Evolutionary conservation across 2,797 vertebrate genomes (phyloP).

Genomic region (Mastacembelus armatus): DNA sequence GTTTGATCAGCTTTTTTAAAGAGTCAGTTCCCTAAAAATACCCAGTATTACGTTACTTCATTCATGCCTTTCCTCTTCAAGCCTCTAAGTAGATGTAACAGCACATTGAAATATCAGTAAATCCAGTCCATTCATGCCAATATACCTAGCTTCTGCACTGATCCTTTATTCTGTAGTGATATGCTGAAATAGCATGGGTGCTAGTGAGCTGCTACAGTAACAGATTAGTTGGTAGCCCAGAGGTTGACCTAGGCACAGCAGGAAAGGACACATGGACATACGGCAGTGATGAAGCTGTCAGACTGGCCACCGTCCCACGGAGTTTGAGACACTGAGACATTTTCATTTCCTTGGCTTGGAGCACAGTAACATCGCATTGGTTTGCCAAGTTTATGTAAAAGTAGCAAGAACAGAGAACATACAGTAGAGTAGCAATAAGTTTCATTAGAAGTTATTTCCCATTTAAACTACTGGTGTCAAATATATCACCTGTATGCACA

Average conservation of each 20-base stretch:
- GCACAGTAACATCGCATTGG: neutral
- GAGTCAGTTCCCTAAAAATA: neutral
- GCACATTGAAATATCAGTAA: neutral
- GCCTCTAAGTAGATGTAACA: too few species aligned
- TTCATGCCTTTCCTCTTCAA: neutral
- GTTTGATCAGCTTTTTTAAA: too few species aligned
- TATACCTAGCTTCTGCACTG: neutral
- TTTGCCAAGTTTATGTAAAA: too few species aligned
- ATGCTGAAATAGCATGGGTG: slow-evolving; percentile 57
- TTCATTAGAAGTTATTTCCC: too few species aligned
- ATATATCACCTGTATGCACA: neutral
- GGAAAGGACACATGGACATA: neutral
- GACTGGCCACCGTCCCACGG: neutral
- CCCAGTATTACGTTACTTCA: neutral
- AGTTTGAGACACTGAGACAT: neutral
- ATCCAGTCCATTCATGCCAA: slow-evolving; percentile 13
- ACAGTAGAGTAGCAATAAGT: too few species aligned
- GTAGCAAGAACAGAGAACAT: too few species aligned
- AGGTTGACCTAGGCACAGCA: slow-evolving; percentile 34
- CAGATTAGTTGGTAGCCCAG: slow-evolving; percentile 9
- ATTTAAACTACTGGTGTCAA: too few species aligned
- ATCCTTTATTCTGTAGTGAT: too few species aligned
- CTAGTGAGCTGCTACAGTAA: slow-evolving; percentile 46
- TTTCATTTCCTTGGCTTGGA: neutral
- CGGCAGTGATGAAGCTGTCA: slow-evolving; percentile 3